A percentile compares a stretch with the other conserved stretches of the same genome.
These are phyloP conservation scores for Centropyge bicolor DNA, from an alignment of 2,797 vertebrate genomes.

Conservation along the genomic window DNA sequence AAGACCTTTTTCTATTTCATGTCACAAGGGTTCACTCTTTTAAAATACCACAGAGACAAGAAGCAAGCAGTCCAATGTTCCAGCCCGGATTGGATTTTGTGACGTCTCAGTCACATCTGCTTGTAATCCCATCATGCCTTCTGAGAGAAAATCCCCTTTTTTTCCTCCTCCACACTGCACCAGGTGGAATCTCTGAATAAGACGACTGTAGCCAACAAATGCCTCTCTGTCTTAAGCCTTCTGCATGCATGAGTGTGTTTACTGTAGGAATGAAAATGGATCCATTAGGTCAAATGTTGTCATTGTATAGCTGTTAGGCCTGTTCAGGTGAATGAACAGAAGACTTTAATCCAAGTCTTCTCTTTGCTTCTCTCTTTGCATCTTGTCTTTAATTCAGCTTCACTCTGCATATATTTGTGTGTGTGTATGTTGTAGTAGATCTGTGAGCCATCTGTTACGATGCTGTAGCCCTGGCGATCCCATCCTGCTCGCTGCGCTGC, in stretches of 20 bases:
- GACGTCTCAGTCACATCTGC: conserved; percentile 71
- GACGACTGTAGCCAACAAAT: conserved; percentile 42
- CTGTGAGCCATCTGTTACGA: conserved; percentile 59
- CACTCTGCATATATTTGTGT: conserved; percentile 20
- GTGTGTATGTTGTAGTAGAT: conserved; percentile 35
- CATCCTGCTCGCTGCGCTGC: conserved; percentile 36
- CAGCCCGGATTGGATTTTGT: conserved; percentile 50
- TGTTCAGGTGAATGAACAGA: not conserved
- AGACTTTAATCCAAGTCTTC: not conserved
- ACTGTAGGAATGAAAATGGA: conserved; percentile 27
- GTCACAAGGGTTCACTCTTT: conserved; percentile 33
- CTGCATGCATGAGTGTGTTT: conserved; percentile 7
- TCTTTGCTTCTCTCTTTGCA: conserved; percentile 2
- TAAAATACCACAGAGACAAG: conserved; percentile 48
- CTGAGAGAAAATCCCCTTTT: conserved; percentile 61
- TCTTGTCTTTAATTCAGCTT: conserved; percentile 4
- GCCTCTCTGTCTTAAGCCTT: conserved; percentile 41
- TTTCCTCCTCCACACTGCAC: conserved; percentile 53
- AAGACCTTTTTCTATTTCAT: conserved; percentile 48
- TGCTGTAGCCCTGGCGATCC: conserved; percentile 32
- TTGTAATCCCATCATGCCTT: conserved; percentile 72
- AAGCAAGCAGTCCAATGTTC: conserved; percentile 51
- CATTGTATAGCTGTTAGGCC: not conserved
- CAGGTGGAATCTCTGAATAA: conserved; percentile 65
- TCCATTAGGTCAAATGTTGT: conserved; percentile 1